A percentile compares a stretch with the other conserved stretches of the same genome.
phyloP scores from a whole-genome alignment of 2,888 invertebrate genomes.

The Amphipyra berbera region DNA sequence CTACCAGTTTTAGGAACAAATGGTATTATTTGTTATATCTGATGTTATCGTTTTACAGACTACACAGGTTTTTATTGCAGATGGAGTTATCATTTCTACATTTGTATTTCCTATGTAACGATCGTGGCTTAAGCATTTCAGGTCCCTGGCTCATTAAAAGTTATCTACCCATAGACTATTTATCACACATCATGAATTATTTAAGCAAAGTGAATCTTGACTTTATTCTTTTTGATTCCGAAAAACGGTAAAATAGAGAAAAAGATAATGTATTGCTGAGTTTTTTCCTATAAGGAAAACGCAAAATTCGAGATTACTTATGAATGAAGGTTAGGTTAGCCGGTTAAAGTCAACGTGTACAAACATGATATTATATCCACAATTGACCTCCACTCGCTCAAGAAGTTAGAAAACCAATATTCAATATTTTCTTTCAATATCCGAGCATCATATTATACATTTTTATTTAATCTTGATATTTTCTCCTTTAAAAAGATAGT shows the following conservation, averaged over 20 bases:
- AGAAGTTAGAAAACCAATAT: neutral
- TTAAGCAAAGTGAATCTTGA: neutral
- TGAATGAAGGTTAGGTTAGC: neutral
- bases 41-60: slow-evolving; percentile 25
- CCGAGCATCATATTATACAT: too few relatives aligned
- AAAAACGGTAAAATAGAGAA: neutral
- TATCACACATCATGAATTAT: neutral
- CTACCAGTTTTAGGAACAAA: slow-evolving; percentile 62
- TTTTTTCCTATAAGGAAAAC: neutral
- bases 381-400: slow-evolving; percentile 5
- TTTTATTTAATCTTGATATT: too few relatives aligned
- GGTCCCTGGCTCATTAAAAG: neutral
- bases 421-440: slow-evolving; percentile 7
- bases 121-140: neutral
- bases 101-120: too few relatives aligned
- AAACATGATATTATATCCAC: neutral
- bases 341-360: neutral
- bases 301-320: neutral
- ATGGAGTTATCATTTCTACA: neutral
- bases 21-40: slow-evolving; percentile 67
- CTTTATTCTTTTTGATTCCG: neutral
- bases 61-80: slow-evolving; percentile 13
- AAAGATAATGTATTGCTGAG: neutral
- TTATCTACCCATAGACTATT: neutral
- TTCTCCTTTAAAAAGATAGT: too few relatives aligned